Evolutionary conservation across 2,797 vertebrate species (phyloP).

Genomic region (Pyrrhura leucotis): DNA sequence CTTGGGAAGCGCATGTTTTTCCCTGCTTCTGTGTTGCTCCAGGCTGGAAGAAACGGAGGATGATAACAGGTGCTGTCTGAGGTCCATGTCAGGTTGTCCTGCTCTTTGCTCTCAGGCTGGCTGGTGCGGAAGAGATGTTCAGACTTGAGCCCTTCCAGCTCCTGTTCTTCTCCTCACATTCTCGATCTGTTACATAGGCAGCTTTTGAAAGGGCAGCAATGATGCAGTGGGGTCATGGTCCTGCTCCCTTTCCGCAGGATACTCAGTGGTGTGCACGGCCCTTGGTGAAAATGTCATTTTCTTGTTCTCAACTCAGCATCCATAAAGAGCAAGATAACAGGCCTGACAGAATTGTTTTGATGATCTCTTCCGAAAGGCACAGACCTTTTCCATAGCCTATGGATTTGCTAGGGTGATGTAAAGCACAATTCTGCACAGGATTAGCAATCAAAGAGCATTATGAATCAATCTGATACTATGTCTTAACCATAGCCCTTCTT

Average conservation of each 20-base stretch:
- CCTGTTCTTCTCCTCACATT: neutral
- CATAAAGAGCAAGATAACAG: neutral
- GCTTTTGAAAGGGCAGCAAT: neutral
- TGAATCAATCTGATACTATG: conserved; percentile 30
- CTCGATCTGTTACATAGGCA: neutral
- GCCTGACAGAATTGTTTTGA: neutral
- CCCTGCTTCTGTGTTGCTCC: neutral
- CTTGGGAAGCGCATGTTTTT: rapidly evolving
- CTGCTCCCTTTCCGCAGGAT: neutral
- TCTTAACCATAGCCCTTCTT: conserved; percentile 4
- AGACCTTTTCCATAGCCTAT: neutral
- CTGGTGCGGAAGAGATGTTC: neutral
- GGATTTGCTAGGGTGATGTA: neutral
- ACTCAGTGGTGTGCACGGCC: rapidly evolving
- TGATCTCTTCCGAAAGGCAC: neutral
- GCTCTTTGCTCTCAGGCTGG: neutral
- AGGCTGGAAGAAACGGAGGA: neutral
- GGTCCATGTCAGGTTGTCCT: neutral
- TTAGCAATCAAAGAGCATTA: conserved; percentile 48
- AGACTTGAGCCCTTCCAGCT: neutral
- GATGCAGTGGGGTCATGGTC: neutral
- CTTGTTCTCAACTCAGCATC: neutral
- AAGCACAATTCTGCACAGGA: conserved; percentile 19
- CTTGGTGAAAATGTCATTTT: neutral
- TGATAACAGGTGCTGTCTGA: neutral